Conservation (phyloP, 2,888 invertebrate genomes). For the Gnatocerus cornutus region DNA sequence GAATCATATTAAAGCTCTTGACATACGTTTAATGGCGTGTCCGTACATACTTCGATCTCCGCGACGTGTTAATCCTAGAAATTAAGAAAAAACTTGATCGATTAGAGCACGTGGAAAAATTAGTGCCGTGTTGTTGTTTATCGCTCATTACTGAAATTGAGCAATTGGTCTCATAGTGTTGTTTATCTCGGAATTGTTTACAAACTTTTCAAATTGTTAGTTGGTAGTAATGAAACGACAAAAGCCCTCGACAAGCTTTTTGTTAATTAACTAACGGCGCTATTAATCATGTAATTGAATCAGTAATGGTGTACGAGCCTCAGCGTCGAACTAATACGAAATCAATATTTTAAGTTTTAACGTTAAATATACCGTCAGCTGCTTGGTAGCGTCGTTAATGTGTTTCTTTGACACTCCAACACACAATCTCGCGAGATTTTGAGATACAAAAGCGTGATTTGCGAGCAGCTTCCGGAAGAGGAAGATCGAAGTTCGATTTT, state of each 20-base stretch:
- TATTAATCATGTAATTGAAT: conserved; percentile 46
- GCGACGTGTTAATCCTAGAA: no score
- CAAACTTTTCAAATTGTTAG: conserved; percentile 35
- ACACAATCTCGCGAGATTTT: not conserved
- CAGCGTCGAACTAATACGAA: conserved; percentile 35
- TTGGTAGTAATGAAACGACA: conserved; percentile 21
- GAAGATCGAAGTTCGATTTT: no score
- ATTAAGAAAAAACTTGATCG: no score
- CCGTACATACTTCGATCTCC: not conserved
- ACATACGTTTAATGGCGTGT: conserved; percentile 21
- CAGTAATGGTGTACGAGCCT: conserved; percentile 37
- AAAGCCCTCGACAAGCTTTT: conserved; percentile 33
- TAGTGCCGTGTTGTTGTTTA: conserved; percentile 6
- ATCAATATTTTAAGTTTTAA: conserved; percentile 36
- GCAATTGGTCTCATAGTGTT: conserved; percentile 29
- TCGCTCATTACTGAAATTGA: conserved; percentile 21
- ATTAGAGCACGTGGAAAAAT: not conserved
- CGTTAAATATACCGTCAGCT: conserved; percentile 11
- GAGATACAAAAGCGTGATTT: no score
- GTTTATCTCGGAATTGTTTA: conserved; percentile 31
- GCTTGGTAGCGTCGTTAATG: not conserved
- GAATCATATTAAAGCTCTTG: conserved; percentile 16
- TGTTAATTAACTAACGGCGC: conserved; percentile 38
- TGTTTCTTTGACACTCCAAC: conserved; percentile 11
- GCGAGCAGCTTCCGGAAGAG: no score